Base-by-base conservation (phyloP, 1,140 invertebrate species). In the Drosophila sp. region DNA sequence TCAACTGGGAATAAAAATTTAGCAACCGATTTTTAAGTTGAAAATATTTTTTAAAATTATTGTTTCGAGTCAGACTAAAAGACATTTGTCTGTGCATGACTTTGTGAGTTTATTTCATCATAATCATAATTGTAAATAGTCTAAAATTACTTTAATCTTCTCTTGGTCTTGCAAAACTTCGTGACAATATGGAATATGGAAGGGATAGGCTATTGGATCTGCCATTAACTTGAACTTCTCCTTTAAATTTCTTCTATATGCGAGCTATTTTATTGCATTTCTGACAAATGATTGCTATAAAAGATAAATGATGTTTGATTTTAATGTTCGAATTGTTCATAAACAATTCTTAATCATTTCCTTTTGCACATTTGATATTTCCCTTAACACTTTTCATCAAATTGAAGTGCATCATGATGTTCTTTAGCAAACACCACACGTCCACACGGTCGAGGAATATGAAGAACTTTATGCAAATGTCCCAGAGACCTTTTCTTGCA, bases 341-440 rank as follows among this genome's bases (percentile, higher is more conserved):
- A 33, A 56, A 56, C 54, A 47, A 47, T 47, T 47, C 55, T 33
- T 57, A 57, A 17, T 33, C 35, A 60, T 50, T 47, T 72, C 32
- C 57, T 40, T 66, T 33, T 17, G 10, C 27, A 57, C 55, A 50
- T 50, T 50, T 50, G 23, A 55, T 54, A 61, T 62, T 63, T 55
- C 40, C 23, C 38, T 23, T 30, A 60, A 68, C 68, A 38, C 23
- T 62, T 70, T 27, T 35, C 72, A 63, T 72, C 63, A 72, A 71
- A 75, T 72, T 73, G 40, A 73, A 76, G 35, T 41, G 64, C 50
- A 67, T 61, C 60, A 68, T 44, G 3, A 62, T 40, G 40, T 32
- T 55, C 23, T 47, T 60, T 47, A 47, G 33, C 47, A 70, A 64
- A 38, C 76, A 68, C 56, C 55, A 47, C 76, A 79, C 72, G 76